phyloP scores from a whole-genome alignment of 1,140 invertebrate genomes.

The Sycobia sp. region DNA sequence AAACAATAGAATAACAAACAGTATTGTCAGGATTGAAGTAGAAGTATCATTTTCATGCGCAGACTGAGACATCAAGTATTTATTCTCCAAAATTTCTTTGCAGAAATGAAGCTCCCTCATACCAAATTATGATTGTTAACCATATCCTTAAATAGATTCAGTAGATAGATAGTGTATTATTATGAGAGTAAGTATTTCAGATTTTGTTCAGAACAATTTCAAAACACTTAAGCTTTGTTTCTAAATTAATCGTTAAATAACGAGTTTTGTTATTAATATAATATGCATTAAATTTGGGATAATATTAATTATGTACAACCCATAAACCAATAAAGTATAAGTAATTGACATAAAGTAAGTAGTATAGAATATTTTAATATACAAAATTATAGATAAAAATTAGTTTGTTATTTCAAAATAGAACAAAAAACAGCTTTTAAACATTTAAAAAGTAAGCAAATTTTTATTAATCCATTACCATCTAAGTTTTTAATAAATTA shows the following conservation, averaged over 20 bases:
- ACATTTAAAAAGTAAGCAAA: background rate
- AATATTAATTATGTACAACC: constrained; percentile 10
- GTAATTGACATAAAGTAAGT: background rate
- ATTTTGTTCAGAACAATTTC: too few relatives aligned
- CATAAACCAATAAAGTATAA: constrained; percentile 3
- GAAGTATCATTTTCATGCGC: constrained; percentile 24
- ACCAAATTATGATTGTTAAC: constrained; percentile 29
- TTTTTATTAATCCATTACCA: background rate
- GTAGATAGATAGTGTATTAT: constrained; percentile 16
- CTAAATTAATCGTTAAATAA: too few relatives aligned
- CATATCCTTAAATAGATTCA: constrained; percentile 34
- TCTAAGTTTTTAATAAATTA: constrained; percentile 9
- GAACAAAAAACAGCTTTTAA: background rate
- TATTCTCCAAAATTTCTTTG: constrained; percentile 27
- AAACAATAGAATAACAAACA: constrained; percentile 24
- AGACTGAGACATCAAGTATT: constrained; percentile 9
- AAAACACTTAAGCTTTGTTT: too few relatives aligned
- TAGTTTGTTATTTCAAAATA: constrained; percentile 6
- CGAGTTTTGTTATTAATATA: too few relatives aligned
- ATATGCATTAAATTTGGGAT: too few relatives aligned
- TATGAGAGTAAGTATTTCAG: too few relatives aligned
- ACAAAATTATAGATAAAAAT: constrained; percentile 20
- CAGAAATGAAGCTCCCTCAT: constrained; percentile 25
- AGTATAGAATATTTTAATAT: background rate
- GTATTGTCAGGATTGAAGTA: constrained; percentile 22